Conservation (phyloP, 2,113 vertebrate species). For the Psittacus erithacus region DNA sequence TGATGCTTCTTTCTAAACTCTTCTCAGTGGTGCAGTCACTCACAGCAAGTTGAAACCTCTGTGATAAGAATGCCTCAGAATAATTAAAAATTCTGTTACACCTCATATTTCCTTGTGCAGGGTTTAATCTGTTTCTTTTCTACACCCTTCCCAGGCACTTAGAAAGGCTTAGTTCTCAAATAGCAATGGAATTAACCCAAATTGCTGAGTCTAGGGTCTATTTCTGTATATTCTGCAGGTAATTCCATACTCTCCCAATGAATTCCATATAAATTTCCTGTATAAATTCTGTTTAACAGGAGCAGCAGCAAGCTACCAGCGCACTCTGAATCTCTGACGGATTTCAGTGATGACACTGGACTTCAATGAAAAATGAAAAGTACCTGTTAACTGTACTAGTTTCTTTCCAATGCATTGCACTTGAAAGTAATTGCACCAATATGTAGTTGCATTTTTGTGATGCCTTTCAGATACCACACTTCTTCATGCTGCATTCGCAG, state of each 20-base stretch:
- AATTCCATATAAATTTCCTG: neutral
- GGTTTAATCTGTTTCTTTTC: neutral
- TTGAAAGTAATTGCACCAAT: conserved; percentile 38
- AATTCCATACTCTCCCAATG: neutral
- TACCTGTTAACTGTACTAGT: neutral
- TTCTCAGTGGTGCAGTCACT: neutral
- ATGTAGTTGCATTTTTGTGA: neutral
- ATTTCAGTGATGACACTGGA: neutral
- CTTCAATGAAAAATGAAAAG: neutral
- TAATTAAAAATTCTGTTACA: neutral
- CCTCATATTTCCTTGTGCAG: neutral
- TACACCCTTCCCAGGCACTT: conserved; percentile 16
- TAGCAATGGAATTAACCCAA: neutral
- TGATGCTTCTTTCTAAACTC: neutral
- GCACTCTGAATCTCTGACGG: neutral
- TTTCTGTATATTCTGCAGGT: neutral
- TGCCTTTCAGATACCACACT: neutral
- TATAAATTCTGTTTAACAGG: neutral
- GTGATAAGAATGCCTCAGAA: neutral
- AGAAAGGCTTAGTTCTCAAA: neutral
- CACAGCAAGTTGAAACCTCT: neutral
- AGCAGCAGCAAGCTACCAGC: neutral
- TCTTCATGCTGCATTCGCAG: neutral
- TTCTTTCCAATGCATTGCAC: conserved; percentile 33
- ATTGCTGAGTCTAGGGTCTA: neutral